Base-by-base conservation (phyloP, 2,888 invertebrate species). In the Crepidodera aurea region DNA sequence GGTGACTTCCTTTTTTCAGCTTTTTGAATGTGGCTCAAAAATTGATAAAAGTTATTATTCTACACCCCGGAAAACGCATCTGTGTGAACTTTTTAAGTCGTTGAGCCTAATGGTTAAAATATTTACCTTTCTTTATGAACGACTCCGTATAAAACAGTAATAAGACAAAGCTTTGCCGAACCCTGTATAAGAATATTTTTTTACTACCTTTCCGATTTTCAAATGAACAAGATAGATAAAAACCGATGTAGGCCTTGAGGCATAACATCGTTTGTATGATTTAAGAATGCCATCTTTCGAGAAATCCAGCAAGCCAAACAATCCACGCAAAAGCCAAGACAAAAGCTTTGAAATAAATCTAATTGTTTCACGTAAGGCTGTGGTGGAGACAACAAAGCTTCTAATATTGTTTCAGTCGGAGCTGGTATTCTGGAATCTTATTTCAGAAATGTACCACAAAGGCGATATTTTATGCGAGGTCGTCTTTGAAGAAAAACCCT, bases 331-430 rank as follows among this genome's bases (percentile, higher is more conserved):
- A 40, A 16, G 18, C 40, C 18, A 18, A 18, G 40, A 18, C 40
- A 40, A 40, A 40, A 40, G 40, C 40, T 40, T 40, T 32, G 10
- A 18, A 40, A 40, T 18, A 40, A 40, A 40, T 40, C 40, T 40
- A 40, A 40, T 40, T 40, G 40, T 40, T 40, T 15, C 18, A 40
- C 40, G 18, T 40, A 40, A 40, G 18, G 18, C 40, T 7, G 40
- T 10, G 18, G 40, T 10, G 18, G 40, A 40, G 40, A 40, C 8
- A 18, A 22, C 40, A 40, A 40, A 40, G 34, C 40, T 40, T 18
- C 7, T 40, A 40, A 40, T 40, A 40, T 40, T 40, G 40, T 40
- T 40, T 40, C 16, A 40, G 18, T 40, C 4, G 40, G 18, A 40
- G 40, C 40, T 40, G 18, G 40, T 18, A 40, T 40, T 40, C 40